A percentile compares a stretch with the other conserved stretches of the same genome.
These are phyloP conservation scores for Ashinkailepas kermadecensis DNA, from an alignment of 2,888 invertebrate genomes.

Conservation along the genomic window DNA sequence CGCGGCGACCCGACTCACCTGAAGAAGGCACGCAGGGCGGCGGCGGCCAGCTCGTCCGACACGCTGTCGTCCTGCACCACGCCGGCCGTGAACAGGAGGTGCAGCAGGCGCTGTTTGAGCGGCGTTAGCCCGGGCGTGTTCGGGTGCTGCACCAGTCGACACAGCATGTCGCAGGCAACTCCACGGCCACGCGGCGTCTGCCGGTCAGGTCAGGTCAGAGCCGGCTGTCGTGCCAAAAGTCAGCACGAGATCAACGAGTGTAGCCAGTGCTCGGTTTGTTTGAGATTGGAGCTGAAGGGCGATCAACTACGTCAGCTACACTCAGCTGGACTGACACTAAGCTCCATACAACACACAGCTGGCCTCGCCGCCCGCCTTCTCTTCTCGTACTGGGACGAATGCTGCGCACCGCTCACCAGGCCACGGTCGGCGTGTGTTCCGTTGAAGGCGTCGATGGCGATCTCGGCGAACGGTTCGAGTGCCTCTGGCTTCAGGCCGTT, in stretches of 20 bases:
- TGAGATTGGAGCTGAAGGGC: too few species aligned
- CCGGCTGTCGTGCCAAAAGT: too few species aligned
- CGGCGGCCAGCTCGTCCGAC: background rate
- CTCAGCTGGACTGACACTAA: too few species aligned
- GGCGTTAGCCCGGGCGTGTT: background rate
- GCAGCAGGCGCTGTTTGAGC: constrained; percentile 6
- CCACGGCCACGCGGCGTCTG: constrained; percentile 1
- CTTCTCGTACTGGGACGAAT: too few species aligned
- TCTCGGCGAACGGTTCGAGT: background rate
- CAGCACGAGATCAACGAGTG: too few species aligned
- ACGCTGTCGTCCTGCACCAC: background rate
- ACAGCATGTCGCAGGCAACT: background rate
- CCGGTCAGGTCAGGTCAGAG: background rate
- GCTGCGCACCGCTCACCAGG: background rate
- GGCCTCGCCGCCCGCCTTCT: too few species aligned
- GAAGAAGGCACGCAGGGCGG: constrained; percentile 1
- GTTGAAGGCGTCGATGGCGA: background rate
- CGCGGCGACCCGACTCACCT: too few species aligned
- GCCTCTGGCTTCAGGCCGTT: background rate
- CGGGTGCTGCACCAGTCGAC: constrained; percentile 16
- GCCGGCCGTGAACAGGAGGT: constrained; percentile 5
- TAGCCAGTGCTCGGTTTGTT: too few species aligned
- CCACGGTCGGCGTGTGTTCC: background rate
- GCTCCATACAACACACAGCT: too few species aligned
- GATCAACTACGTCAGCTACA: too few species aligned